Percentiles rank a stretch among this genome's conserved stretches.
Conservation (phyloP, 1,140 invertebrate genomes). For the Brachionus rubens region DNA sequence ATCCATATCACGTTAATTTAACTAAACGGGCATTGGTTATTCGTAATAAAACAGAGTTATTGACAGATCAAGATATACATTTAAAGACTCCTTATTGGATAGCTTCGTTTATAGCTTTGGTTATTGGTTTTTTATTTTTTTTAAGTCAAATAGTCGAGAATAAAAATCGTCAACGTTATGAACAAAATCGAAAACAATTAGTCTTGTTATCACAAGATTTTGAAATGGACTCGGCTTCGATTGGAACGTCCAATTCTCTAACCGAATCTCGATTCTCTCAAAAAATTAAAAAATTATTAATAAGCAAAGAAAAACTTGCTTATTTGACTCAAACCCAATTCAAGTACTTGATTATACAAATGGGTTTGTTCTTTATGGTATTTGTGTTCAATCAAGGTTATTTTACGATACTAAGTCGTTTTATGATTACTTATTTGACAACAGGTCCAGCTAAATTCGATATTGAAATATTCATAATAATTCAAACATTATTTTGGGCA, state of each 20-base stretch:
- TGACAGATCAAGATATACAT: background rate
- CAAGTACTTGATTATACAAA: background rate
- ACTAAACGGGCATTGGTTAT: background rate
- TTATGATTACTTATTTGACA: conserved; percentile 44
- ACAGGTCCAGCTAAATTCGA: conserved; percentile 27
- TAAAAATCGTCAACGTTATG: background rate
- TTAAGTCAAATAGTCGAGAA: background rate
- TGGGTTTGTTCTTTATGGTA: conserved; percentile 1
- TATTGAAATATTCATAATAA: background rate
- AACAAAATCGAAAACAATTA: conserved; percentile 2
- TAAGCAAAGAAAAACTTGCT: background rate
- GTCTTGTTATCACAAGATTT: background rate
- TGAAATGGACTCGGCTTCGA: background rate
- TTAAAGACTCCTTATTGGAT: conserved; percentile 28
- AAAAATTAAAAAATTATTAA: background rate
- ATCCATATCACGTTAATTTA: background rate
- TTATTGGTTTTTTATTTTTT: background rate
- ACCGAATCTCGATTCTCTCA: background rate
- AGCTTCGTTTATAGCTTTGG: background rate
- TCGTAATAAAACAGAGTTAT: background rate
- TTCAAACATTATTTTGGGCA: conserved; percentile 38
- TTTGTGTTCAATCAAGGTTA: conserved; percentile 37
- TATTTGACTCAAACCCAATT: background rate
- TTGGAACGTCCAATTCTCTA: background rate
- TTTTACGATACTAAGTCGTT: conserved; percentile 33